Evolutionary conservation across 2,113 vertebrate genomes (phyloP).

Genomic region (Calyptommatus sinebrachiatus): DNA sequence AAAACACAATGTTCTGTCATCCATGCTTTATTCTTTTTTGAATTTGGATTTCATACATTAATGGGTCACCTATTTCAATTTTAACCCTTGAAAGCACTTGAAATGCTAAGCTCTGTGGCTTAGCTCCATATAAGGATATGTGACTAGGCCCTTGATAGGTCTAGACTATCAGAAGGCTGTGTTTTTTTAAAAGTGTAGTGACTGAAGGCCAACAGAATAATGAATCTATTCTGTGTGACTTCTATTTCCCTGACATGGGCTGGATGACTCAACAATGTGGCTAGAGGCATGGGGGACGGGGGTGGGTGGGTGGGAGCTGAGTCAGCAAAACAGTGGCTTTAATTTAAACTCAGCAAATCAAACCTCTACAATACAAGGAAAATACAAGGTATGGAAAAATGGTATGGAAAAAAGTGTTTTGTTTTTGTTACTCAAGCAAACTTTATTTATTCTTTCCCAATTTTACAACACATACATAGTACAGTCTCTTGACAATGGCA

Average conservation of each 20-base stretch:
- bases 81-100: not conserved
- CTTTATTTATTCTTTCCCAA: too few species aligned
- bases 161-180: conserved; percentile 42
- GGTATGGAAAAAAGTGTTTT: fast-evolving
- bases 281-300: too few species aligned
- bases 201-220: conserved; percentile 22
- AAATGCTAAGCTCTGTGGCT: not conserved
- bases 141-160: not conserved
- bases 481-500: too few species aligned
- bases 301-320: conserved; percentile 56
- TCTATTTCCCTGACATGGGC: not conserved
- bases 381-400: not conserved
- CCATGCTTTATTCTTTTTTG: not conserved
- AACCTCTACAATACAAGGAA: not conserved
- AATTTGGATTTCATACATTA: too few species aligned
- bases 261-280: conserved; percentile 43
- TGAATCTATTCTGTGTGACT: conserved; percentile 24
- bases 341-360: conserved; percentile 24
- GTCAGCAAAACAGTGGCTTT: conserved; percentile 34
- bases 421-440: not conserved
- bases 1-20: fast-evolving
- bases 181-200: not conserved
- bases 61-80: fast-evolving
- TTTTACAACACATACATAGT: too few species aligned
- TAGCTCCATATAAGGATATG: conserved; percentile 37